Conservation (phyloP, 2,113 vertebrate species). For the Equus przewalskii region DNA sequence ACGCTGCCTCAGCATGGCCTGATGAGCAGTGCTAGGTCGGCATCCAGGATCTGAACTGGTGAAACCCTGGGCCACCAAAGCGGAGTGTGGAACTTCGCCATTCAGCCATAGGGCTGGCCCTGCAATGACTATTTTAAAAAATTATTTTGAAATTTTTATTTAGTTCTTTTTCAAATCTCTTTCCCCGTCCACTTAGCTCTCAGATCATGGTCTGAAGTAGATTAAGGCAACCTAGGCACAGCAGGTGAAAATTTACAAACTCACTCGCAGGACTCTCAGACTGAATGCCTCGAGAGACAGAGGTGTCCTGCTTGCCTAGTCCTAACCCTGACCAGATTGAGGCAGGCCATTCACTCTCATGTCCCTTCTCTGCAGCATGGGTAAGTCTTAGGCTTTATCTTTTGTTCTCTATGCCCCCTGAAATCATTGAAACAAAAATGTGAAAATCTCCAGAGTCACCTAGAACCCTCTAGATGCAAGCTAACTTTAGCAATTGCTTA, state of each 20-base stretch:
- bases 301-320: not conserved
- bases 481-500: not conserved
- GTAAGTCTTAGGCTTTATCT: not conserved
- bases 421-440: not conserved
- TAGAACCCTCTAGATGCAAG: not conserved
- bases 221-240: not conserved
- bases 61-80: too few relatives aligned
- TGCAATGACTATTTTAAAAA: not conserved
- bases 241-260: not conserved
- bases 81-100: too few relatives aligned
- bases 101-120: too few relatives aligned
- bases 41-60: too few relatives aligned
- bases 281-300: fast-evolving
- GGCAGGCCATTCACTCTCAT: not conserved
- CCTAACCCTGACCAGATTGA: not conserved
- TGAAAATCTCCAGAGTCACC: not conserved
- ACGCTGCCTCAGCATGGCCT: too few relatives aligned
- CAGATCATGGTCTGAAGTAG: not conserved
- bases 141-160: not conserved
- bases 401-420: not conserved
- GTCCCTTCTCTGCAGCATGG: not conserved
- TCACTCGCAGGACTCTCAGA: not conserved
- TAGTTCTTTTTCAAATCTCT: not conserved
- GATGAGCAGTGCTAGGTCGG: too few relatives aligned
- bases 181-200: not conserved